These are phyloP conservation scores for Echinometra lucunter DNA, from an alignment of 53 echinoderm and acorn worm genomes.

Conservation along the genomic window DNA sequence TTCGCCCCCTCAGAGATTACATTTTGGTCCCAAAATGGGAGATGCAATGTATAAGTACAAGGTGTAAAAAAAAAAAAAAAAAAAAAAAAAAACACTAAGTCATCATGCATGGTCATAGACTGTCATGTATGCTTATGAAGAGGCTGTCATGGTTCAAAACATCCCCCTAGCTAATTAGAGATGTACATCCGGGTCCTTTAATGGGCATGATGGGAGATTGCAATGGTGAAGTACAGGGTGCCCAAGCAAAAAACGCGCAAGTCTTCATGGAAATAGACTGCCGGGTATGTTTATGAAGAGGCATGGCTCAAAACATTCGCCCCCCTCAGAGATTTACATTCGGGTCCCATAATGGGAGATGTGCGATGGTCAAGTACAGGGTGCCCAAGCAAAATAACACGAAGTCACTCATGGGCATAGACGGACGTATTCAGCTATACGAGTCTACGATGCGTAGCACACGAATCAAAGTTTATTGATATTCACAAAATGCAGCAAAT, in stretches of 20 bases:
- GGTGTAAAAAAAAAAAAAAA: too few relatives aligned
- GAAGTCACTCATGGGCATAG: not conserved
- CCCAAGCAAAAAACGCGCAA: too few relatives aligned
- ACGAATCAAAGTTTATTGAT: too few relatives aligned
- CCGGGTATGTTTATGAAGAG: not conserved
- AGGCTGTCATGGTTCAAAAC: not conserved
- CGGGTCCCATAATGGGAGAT: not conserved
- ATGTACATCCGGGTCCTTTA: not conserved
- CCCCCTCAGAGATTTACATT: too few relatives aligned
- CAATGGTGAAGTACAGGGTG: not conserved
- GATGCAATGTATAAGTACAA: not conserved
- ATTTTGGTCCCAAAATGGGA: not conserved
- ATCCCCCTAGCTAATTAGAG: constrained; percentile 24
- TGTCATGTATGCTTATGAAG: not conserved
- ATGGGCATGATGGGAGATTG: not conserved
- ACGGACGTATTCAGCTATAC: too few relatives aligned
- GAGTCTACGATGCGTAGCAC: too few relatives aligned
- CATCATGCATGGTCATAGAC: too few relatives aligned
- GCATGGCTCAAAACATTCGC: too few relatives aligned
- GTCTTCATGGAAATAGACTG: too few relatives aligned
- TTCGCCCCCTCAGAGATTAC: constrained; percentile 9
- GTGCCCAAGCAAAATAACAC: not conserved
- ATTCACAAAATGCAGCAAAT: too few relatives aligned
- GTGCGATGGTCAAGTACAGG: not conserved
- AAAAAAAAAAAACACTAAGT: too few relatives aligned